Conservation (phyloP, 2,888 invertebrate genomes). For the Dicycla oo region DNA sequence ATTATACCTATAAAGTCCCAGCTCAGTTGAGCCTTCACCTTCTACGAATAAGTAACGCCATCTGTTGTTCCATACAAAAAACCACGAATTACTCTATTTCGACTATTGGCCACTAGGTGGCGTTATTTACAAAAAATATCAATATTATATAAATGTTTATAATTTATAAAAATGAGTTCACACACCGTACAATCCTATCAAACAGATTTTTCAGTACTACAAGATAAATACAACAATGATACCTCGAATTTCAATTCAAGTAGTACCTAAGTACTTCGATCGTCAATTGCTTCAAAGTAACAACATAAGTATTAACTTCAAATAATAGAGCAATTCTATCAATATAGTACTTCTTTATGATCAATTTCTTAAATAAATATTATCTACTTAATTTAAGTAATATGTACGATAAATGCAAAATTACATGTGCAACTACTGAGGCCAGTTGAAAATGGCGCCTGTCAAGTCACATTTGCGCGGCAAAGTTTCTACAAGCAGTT, state of each 20-base stretch:
- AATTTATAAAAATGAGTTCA: constrained; percentile 49
- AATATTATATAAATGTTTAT: constrained; percentile 15
- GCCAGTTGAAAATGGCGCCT: constrained; percentile 46
- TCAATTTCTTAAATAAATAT: constrained; percentile 38
- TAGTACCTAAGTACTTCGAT: constrained; percentile 2
- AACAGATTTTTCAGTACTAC: constrained; percentile 19
- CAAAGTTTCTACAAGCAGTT: constrained; percentile 9
- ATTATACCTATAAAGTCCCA: not conserved
- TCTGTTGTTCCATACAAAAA: constrained; percentile 59
- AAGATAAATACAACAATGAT: constrained; percentile 38
- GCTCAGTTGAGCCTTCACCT: constrained; percentile 17
- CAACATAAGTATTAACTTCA: not conserved
- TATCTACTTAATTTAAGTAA: constrained; percentile 30
- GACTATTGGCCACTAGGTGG: constrained; percentile 69
- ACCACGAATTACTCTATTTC: constrained; percentile 48
- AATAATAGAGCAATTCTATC: constrained; percentile 5
- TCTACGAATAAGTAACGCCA: constrained; percentile 64
- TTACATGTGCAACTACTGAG: constrained; percentile 56
- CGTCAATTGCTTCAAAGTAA: constrained; percentile 1
- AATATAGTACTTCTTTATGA: constrained; percentile 15
- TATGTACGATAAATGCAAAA: constrained; percentile 57
- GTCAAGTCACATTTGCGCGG: constrained; percentile 24
- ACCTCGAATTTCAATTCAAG: constrained; percentile 8
- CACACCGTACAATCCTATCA: constrained; percentile 56
- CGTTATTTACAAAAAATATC: constrained; percentile 47